A percentile compares a stretch with the other conserved stretches of the same genome.
Evolutionary conservation across 2,113 vertebrate species (phyloP).

Genomic region (Datnioides undecimradiatus): DNA sequence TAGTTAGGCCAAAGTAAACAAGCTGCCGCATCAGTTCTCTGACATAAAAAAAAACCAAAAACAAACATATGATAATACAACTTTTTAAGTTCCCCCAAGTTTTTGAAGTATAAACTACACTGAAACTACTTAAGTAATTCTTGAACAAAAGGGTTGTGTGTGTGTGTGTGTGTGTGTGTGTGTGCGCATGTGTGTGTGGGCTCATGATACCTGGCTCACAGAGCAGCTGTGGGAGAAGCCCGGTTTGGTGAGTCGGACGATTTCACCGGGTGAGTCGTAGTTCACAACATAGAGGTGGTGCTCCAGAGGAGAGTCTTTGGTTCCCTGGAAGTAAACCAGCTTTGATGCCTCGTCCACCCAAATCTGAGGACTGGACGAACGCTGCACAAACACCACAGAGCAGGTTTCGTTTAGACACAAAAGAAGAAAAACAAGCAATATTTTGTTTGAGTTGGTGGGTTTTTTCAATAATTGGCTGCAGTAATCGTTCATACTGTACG

Average conservation of each 20-base stretch:
- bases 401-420: neutral
- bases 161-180: conserved; percentile 6
- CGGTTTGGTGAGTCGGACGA: conserved; percentile 89
- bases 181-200: neutral
- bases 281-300: conserved; percentile 95
- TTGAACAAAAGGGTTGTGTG: no score
- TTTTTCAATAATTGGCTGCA: neutral
- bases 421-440: neutral
- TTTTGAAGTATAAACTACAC: no score
- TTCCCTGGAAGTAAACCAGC: conserved; percentile 95
- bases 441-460: neutral
- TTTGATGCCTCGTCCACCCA: conserved; percentile 94
- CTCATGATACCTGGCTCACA: conserved; percentile 93
- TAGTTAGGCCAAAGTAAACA: no score
- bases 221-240: conserved; percentile 97
- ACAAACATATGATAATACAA: no score
- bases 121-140: no score
- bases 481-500: neutral
- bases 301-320: conserved; percentile 93
- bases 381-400: conserved; percentile 48
- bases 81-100: no score
- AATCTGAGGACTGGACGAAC: conserved; percentile 83
- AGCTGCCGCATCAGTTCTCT: no score
- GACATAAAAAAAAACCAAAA: no score
- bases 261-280: conserved; percentile 89